Evolutionary conservation across 2,888 invertebrate species (phyloP), one percentile per base, ranked within the genome.

Genomic region (Andrena fulva): DNA sequence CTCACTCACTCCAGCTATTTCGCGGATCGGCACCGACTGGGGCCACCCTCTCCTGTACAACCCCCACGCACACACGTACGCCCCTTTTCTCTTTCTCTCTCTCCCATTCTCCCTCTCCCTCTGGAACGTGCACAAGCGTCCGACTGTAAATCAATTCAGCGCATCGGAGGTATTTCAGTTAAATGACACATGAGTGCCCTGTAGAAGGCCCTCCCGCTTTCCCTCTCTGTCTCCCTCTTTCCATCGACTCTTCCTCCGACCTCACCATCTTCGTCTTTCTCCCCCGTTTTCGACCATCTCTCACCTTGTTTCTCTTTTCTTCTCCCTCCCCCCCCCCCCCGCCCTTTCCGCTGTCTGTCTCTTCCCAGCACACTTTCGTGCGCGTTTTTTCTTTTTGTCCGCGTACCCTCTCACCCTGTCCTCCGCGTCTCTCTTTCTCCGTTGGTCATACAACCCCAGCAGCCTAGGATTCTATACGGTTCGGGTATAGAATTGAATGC

Each of bases 141-240:
- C 82, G 89, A 89, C 87, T 90, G 91, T 93, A 93, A 93, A 93
- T 93, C 93, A 93, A 90, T 92, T 91, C 88, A 88, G 84, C 91
- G 92, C 91, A 93, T 92, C 91, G 91, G 91, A 91, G 92, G 90
- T 91, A 93, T 93, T 93, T 91, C 92, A 90, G 92, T 91, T 92
- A 92, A 93, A 93, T 92, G 92, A 93, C 91, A 83, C 83, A 75
- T 56, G 92, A 92, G 90, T 89, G 87, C 91, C 85, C 87, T 74
- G 62, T 77, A 64, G 74, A 81, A 72, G 77, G 62, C 48, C 69
- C 75, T 60, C 42, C 54, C 63, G 35, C 35, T 74, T 31, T 20
- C 12, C 70, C 72, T 72, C 60, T 71, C 48, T 67, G 54, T 52
- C 27, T 10, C 20, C 64, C 60, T 48, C 54, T 42, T 31, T 60